Base-by-base conservation (phyloP, 2,113 vertebrate species). In the Siphamia tubifer region DNA sequence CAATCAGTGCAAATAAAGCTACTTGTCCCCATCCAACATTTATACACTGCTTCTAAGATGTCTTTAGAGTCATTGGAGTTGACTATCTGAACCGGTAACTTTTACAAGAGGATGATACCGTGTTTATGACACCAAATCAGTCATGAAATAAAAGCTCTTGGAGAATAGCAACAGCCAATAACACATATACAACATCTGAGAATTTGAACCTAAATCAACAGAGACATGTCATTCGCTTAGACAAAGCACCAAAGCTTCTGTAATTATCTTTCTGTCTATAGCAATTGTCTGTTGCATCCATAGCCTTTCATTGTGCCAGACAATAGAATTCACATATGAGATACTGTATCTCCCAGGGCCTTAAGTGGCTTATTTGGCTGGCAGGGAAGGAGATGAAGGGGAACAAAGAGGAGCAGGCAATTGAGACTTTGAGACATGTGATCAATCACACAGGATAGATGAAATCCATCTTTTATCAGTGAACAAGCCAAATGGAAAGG, bases 241-340 rank as follows among this genome's bases (percentile, higher is more conserved):
- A 84, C 66, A 71, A 74, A 72, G 78, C 24, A 47, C 58, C 31
- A 1, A 56, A 52, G 66, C 52, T 28, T 52, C 54, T 68, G 67
- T 79, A 79, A 89, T 88, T 81, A 88, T 83, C 60, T 76, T 45
- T 67, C 74, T 83, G 84, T 87, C 87, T 56, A 51, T 75, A 63
- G 40, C 71, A 79, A 74, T 84, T 60, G 58, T 65, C 72, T 68
- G 66, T 43, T 66, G 51, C 62, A 42, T 77, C 32, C 21, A 56
- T 49, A 11, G 24, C 57, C 67, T 81, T 79, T 82, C 66, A 77
- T 71, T 74, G 51, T 70, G 40, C 38, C 35, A 61, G 57, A 84
- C 79, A 74, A 76, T 58, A 61, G 69, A 65, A 76, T 73, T 82
- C 80, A 63, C 25, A 67, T 48, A 53, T 65, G 61, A 81, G 55